Conservation (phyloP, 2,797 vertebrate species). For the Chaenodraco wilsoni region DNA sequence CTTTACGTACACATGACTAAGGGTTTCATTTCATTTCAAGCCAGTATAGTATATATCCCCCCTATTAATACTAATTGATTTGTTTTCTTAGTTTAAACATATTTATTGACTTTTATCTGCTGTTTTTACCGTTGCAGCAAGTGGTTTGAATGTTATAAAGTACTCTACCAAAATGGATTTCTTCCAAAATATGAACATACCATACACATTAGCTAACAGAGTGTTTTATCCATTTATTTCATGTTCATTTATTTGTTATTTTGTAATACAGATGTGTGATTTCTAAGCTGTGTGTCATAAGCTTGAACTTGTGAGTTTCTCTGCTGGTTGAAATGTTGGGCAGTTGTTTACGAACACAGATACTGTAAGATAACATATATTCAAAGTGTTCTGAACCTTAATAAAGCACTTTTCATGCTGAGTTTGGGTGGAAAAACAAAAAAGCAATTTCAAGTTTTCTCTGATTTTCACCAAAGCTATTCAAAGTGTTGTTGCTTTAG, state of each 20-base stretch:
- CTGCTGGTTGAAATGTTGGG: constrained; percentile 29
- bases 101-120: constrained; percentile 46
- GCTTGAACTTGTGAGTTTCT: constrained; percentile 37
- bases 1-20: constrained; percentile 19
- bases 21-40: constrained; percentile 22
- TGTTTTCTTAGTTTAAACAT: constrained; percentile 31
- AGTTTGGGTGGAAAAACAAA: constrained; percentile 41
- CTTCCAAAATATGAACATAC: constrained; percentile 52
- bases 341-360: constrained; percentile 51
- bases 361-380: constrained; percentile 50
- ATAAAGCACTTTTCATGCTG: constrained; percentile 73
- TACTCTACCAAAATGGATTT: constrained; percentile 65
- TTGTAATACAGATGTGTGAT: constrained; percentile 54
- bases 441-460: constrained; percentile 28
- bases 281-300: constrained; percentile 49
- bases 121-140: constrained; percentile 38
- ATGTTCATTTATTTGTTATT: constrained; percentile 34
- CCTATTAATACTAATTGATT: constrained; percentile 10
- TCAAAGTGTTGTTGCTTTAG: constrained; percentile 76
- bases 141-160: constrained; percentile 65
- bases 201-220: constrained; percentile 36
- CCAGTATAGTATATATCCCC: constrained; percentile 29
- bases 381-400: constrained; percentile 62
- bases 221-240: constrained; percentile 39
- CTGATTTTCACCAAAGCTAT: constrained; percentile 80